A percentile compares a stretch with the other conserved stretches of the same genome.
Evolutionary conservation across 2,797 vertebrate genomes (phyloP).

Genomic region (Phyllotis vaccarum): DNA sequence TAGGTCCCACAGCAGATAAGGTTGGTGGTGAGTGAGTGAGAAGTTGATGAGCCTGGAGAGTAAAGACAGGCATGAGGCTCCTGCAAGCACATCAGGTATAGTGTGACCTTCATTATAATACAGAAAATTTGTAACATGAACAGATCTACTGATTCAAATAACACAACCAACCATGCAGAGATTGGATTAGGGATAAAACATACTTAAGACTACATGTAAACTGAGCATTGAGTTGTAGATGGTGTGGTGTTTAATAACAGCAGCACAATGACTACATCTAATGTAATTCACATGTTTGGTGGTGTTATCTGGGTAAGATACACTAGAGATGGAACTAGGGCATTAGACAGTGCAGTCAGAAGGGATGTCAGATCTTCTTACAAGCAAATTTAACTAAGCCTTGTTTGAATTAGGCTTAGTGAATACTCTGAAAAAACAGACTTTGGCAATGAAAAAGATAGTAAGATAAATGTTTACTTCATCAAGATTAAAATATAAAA

Average conservation of each 20-base stretch:
- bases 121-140: background rate
- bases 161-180: background rate
- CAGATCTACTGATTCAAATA: background rate
- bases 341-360: background rate
- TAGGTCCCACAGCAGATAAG: background rate
- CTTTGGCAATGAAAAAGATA: background rate
- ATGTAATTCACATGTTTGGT: background rate
- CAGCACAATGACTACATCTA: background rate
- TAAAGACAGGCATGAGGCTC: background rate
- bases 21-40: background rate
- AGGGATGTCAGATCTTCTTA: conserved; percentile 20
- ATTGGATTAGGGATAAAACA: background rate
- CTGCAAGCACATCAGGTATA: background rate
- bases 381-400: background rate
- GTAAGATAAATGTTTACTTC: conserved; percentile 8
- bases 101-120: background rate
- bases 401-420: background rate
- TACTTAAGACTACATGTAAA: background rate
- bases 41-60: background rate
- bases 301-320: background rate
- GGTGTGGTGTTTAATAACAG: background rate
- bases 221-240: background rate
- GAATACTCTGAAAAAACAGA: background rate
- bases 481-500: conserved; percentile 6
- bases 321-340: background rate